Base-by-base conservation (phyloP, 64 coral and sea anemone species). In the Dendrophyllia cribrosa region DNA sequence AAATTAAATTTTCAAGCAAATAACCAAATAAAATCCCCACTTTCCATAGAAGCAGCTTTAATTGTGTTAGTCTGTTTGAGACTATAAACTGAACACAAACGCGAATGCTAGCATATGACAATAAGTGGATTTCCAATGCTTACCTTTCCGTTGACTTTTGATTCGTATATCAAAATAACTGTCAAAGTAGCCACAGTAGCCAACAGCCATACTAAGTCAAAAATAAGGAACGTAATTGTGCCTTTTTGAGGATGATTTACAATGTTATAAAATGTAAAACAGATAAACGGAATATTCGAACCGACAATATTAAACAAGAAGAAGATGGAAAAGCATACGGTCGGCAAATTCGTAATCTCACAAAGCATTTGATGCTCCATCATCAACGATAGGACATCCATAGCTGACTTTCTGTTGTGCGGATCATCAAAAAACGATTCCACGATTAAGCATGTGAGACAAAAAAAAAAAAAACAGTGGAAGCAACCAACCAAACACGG, bases 401-500 rank as follows among this genome's bases (percentile, higher is more conserved):
- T 10, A 0, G 60, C 20, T 66, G 46, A 50, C 20, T 48, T 11
- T 62, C 20, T 19, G 4, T 20, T 49, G 13, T 84, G 45, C 1
- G 67, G 46, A 24, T 84, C 80, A 7, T 67, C 80, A 51, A 69
- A 68, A 4, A 84, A 14, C 14, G 61, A 19, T 8, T 84, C 80
- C 1, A 84, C 45, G 3, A 84, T 10, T 23, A 49, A 51, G 45
- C 80, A 84, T 20, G 80, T 67, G 14, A 68, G 9, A 47, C 62
- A 84, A 17, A 47, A 52, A 84, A n/a, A n/a, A 84, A 68, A 3
- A 84, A 4, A 47, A 84, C 43, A 68, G n/a, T 13, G 80, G 80
- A 9, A 13, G 80, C 61, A 14, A 84, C 43, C 44, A 84, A 84
- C 62, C 80, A 84, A 9, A 67, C 44, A 47, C 60, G 60, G 17